Conservation (phyloP, 2,113 vertebrate genomes). For the Calidris pygmaea region DNA sequence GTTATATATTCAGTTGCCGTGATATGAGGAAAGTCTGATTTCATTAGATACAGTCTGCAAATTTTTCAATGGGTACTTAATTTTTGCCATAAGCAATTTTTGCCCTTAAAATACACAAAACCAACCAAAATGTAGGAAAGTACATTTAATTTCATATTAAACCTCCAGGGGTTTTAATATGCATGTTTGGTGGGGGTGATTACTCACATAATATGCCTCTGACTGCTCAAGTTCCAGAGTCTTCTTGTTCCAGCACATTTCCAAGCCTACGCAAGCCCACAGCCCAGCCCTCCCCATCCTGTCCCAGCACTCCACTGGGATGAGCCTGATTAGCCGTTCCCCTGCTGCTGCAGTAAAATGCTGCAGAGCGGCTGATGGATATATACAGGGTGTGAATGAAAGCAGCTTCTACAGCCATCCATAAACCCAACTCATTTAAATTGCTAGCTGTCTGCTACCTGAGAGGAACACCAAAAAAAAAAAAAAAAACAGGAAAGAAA, state of each 20-base stretch:
- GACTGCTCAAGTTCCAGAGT: slow-evolving; percentile 3
- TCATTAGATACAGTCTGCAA: not conserved
- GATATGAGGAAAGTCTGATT: not conserved
- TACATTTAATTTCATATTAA: slow-evolving; percentile 16
- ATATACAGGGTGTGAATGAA: not conserved
- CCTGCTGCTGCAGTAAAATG: not conserved
- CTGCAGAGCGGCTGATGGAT: slow-evolving; percentile 45
- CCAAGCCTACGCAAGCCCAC: slow-evolving; percentile 15
- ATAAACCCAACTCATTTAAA: slow-evolving; percentile 63
- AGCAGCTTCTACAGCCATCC: slow-evolving; percentile 64
- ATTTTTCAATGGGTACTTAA: not conserved
- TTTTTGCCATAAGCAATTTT: not conserved
- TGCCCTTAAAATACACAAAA: not conserved
- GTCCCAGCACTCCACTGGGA: slow-evolving; percentile 3
- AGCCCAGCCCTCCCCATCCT: slow-evolving; percentile 2
- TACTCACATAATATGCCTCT: slow-evolving; percentile 3
- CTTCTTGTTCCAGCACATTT: slow-evolving; percentile 6
- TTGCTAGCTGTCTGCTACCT: slow-evolving; percentile 19
- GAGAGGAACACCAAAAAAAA: not conserved
- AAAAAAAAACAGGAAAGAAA: not conserved
- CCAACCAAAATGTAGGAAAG: not conserved
- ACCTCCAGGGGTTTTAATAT: not conserved
- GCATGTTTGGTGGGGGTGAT: not conserved
- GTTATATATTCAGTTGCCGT: not conserved
- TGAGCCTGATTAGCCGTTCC: slow-evolving; percentile 25